phyloP scores from a whole-genome alignment of 35 echinoderm and acorn worm genomes.

The Patiria miniata region DNA sequence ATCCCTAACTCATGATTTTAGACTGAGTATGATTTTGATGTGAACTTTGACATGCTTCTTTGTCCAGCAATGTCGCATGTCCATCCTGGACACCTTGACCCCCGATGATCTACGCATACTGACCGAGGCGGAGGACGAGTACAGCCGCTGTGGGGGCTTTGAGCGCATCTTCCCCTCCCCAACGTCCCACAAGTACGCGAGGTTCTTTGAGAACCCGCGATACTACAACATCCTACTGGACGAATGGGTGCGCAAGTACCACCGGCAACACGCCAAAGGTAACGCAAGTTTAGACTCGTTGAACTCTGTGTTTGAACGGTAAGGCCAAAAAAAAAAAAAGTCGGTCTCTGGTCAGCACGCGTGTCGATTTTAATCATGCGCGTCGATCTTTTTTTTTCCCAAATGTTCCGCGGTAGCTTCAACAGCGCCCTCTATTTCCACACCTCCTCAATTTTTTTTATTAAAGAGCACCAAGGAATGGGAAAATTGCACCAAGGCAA shows the following conservation, averaged over 20 bases:
- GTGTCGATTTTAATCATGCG: too few species aligned
- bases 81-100: conserved; percentile 88
- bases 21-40: too few species aligned
- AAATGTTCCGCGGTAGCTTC: too few species aligned
- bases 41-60: not conserved
- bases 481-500: too few species aligned
- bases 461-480: too few species aligned
- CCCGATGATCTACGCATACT: conserved; percentile 89
- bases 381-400: too few species aligned
- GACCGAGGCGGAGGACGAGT: conserved; percentile 74
- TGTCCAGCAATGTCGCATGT: conserved; percentile 87
- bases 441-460: too few species aligned
- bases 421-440: too few species aligned
- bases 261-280: conserved; percentile 78
- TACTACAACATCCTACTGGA: conserved; percentile 93
- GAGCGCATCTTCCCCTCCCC: conserved; percentile 71
- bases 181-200: conserved; percentile 54
- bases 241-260: conserved; percentile 88
- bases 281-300: conserved; percentile 17
- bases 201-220: conserved; percentile 85
- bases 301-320: not conserved
- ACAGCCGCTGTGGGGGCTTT: conserved; percentile 78
- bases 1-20: too few species aligned
- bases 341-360: too few species aligned
- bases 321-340: not conserved